These are phyloP conservation scores for Mycetomoellerius zeteki DNA, from an alignment of 1,140 invertebrate genomes.

Conservation along the genomic window DNA sequence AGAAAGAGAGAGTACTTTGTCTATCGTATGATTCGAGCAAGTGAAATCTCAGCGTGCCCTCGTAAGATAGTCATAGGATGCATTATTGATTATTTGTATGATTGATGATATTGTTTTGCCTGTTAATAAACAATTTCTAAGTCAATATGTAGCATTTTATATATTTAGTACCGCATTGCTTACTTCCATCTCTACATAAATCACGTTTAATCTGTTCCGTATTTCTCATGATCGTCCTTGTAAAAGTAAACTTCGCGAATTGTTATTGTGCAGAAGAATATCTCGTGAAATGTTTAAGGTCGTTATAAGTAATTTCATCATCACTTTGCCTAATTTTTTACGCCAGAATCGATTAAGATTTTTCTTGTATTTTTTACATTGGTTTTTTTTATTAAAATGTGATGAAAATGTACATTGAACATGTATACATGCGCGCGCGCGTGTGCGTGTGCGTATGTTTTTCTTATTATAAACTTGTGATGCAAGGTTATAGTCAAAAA, in stretches of 20 bases:
- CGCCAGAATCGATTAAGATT: too few relatives aligned
- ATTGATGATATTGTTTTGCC: conserved; percentile 76
- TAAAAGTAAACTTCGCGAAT: too few relatives aligned
- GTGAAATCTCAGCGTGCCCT: conserved; percentile 42
- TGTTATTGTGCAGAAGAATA: too few relatives aligned
- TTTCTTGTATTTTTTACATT: too few relatives aligned
- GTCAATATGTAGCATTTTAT: conserved; percentile 66
- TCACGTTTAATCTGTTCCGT: neutral
- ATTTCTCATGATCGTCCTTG: too few relatives aligned
- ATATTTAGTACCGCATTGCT: neutral
- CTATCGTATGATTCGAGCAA: conserved; percentile 14
- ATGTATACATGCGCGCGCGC: too few relatives aligned
- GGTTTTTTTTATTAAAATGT: too few relatives aligned
- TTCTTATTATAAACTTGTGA: neutral
- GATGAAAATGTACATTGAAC: too few relatives aligned
- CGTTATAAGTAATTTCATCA: too few relatives aligned
- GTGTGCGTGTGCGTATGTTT: neutral
- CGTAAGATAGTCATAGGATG: conserved; percentile 69
- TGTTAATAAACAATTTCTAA: conserved; percentile 83
- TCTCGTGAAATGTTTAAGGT: too few relatives aligned
- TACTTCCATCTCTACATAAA: neutral
- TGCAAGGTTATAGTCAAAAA: neutral
- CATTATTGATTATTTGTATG: conserved; percentile 72
- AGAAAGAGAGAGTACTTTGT: neutral
- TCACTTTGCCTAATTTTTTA: too few relatives aligned